Percentiles rank a stretch among this genome's conserved stretches.
These are phyloP conservation scores for Melieria omissa DNA, from an alignment of 2,888 invertebrate genomes.

Conservation along the genomic window DNA sequence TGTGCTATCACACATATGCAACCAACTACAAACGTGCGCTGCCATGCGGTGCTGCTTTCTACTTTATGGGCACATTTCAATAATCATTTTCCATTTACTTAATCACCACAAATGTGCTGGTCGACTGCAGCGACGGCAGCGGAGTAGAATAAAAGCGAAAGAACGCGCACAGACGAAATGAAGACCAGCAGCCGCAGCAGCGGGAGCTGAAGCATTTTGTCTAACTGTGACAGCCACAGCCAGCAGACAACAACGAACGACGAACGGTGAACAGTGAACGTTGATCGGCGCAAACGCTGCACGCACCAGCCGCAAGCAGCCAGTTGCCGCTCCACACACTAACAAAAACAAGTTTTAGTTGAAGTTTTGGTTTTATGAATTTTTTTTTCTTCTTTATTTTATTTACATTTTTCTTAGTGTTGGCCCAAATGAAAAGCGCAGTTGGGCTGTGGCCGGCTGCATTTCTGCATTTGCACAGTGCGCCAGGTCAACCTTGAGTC, in stretches of 20 bases:
- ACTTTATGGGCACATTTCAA: constrained; percentile 46
- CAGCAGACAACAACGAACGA: neutral
- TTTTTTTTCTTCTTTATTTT: no score
- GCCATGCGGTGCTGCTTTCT: constrained; percentile 14
- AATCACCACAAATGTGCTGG: constrained; percentile 41
- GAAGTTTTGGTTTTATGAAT: no score
- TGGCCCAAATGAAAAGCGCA: constrained; percentile 7
- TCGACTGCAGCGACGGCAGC: constrained; percentile 1
- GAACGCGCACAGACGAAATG: neutral
- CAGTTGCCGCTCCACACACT: no score
- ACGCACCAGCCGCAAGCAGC: no score
- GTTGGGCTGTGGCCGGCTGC: neutral
- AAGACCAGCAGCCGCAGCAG: constrained; percentile 5
- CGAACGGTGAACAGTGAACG: constrained; percentile 16
- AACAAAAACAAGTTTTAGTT: no score
- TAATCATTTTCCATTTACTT: constrained; percentile 51
- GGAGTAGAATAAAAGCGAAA: constrained; percentile 29
- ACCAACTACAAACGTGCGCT: neutral
- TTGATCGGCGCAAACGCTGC: neutral
- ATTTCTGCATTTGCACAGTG: neutral
- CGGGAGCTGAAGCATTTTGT: constrained; percentile 32
- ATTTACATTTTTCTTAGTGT: neutral
- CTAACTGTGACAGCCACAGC: constrained; percentile 33
- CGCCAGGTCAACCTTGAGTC: constrained; percentile 23
- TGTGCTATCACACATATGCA: neutral